Evolutionary conservation across 2,113 vertebrate species (phyloP).

Genomic region (Phalacrocorax carbo): DNA sequence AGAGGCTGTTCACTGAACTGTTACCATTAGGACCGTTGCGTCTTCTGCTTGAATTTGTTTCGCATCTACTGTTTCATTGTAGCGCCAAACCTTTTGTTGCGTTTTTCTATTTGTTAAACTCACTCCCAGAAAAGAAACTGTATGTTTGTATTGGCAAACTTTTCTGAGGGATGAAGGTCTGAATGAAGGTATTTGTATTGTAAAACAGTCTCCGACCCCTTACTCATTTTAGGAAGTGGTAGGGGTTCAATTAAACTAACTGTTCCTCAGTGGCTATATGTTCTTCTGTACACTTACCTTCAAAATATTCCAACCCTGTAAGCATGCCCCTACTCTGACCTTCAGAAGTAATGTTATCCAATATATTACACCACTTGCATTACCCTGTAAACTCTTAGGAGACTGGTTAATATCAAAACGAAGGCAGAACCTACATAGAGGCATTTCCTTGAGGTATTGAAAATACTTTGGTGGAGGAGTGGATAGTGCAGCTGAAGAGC

Average conservation of each 20-base stretch:
- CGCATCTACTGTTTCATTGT: rapidly evolving
- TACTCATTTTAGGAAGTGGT: neutral
- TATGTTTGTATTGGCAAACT: neutral
- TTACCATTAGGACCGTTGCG: neutral
- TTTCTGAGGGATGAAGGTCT: neutral
- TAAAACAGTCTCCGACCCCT: neutral
- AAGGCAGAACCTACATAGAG: neutral
- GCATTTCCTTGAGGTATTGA: neutral
- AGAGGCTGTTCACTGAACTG: neutral
- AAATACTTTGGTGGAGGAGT: neutral
- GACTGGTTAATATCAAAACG: neutral
- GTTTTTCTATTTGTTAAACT: neutral
- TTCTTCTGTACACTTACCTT: neutral
- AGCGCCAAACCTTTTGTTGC: neutral
- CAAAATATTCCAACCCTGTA: neutral
- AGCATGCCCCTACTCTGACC: neutral
- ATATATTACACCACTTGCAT: neutral
- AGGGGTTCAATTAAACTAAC: neutral
- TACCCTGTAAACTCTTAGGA: neutral
- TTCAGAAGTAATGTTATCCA: neutral
- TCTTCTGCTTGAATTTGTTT: neutral
- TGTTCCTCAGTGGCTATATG: neutral
- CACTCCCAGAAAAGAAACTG: neutral
- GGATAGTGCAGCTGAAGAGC: neutral
- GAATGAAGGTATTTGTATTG: neutral